Percentiles rank a stretch among this genome's conserved stretches.
Evolutionary conservation across 1,140 invertebrate genomes (phyloP).

Genomic region (Pseudomyrmex dendroicus): DNA sequence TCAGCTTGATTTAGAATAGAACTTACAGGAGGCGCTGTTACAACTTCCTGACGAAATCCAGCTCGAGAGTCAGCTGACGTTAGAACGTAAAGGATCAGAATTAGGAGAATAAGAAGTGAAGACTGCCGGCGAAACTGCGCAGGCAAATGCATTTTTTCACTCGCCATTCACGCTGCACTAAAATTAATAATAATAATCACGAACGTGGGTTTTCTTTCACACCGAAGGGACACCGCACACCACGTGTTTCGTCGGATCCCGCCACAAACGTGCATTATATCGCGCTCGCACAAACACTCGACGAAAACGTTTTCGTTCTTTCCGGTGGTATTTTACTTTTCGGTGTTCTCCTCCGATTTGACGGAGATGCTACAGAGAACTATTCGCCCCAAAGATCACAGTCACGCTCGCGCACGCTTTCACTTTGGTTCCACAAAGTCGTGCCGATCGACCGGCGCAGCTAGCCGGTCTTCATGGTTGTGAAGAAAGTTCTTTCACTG

Average conservation of each 20-base stretch:
- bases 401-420: conserved; percentile 76
- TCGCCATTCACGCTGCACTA: neutral
- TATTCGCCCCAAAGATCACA: conserved; percentile 53
- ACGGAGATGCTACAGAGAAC: conserved; percentile 62
- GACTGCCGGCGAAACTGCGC: neutral
- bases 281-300: conserved; percentile 22
- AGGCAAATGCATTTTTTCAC: conserved; percentile 49
- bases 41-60: neutral
- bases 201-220: conserved; percentile 4
- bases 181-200: conserved; percentile 15
- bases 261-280: conserved; percentile 53
- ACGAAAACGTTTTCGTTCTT: neutral
- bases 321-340: conserved; percentile 1
- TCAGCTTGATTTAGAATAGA: conserved; percentile 55
- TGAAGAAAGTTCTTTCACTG: conserved; percentile 81
- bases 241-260: conserved; percentile 26
- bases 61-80: conserved; percentile 1
- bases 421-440: conserved; percentile 75
- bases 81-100: conserved; percentile 1
- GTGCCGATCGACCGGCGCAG: conserved; percentile 65
- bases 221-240: conserved; percentile 34
- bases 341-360: conserved; percentile 23
- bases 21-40: neutral
- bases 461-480: conserved; percentile 63
- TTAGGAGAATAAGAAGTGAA: conserved; percentile 1